phyloP scores from a whole-genome alignment of 2,113 vertebrate species.

The Callaeas wilsoni region DNA sequence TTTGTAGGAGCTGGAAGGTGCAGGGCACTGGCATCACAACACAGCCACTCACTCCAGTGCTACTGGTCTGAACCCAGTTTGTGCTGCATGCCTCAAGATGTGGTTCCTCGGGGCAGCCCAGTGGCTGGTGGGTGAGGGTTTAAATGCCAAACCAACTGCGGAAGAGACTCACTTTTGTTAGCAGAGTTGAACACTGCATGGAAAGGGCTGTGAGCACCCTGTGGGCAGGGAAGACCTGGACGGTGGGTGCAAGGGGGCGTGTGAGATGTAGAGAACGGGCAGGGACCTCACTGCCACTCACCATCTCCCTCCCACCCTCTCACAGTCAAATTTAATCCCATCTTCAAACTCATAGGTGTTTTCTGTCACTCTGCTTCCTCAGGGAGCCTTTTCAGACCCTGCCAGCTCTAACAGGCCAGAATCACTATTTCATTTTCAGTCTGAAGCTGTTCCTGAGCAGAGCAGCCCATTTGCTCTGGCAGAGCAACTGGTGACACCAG shows the following conservation, averaged over 20 bases:
- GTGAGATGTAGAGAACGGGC: neutral
- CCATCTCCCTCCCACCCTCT: neutral
- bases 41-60: neutral
- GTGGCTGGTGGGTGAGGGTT: neutral
- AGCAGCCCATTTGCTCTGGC: neutral
- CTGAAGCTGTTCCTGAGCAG: neutral
- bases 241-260: rapidly evolving
- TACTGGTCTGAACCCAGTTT: neutral
- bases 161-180: neutral
- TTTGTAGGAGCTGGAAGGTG: neutral
- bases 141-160: neutral
- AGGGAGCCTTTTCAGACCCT: neutral
- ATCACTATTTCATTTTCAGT: neutral
- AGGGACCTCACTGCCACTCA: neutral
- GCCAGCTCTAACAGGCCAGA: neutral
- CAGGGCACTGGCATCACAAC: neutral
- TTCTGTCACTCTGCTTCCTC: rapidly evolving
- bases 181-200: neutral
- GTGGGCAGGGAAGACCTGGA: neutral
- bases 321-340: neutral
- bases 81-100: neutral
- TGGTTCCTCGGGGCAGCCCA: neutral
- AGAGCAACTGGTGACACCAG: neutral
- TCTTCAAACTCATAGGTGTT: neutral
- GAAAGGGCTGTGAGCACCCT: neutral